phyloP scores from a whole-genome alignment of 2,888 invertebrate species.

The Tolmerus cingulatus region DNA sequence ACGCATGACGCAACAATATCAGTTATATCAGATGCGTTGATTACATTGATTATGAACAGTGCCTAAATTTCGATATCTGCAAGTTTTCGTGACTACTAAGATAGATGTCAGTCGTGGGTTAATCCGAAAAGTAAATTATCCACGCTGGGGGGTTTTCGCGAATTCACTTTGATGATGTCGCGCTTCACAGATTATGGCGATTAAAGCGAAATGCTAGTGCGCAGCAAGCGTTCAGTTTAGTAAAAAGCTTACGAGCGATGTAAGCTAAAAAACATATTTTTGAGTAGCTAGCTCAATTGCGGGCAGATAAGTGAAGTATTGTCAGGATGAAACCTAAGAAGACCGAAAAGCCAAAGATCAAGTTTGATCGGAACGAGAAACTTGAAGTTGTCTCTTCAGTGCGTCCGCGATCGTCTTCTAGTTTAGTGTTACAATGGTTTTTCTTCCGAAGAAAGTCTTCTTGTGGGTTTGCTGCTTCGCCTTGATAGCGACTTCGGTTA shows the following conservation, averaged over 20 bases:
- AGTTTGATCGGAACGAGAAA: not conserved
- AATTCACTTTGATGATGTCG: not conserved
- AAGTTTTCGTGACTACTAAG: not conserved
- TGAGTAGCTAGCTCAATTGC: not conserved
- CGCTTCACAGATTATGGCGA: not conserved
- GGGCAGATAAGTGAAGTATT: not conserved
- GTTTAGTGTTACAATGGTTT: not conserved
- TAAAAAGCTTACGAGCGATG: not conserved
- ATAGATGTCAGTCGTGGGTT: not conserved
- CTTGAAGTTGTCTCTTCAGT: not conserved
- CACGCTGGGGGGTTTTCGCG: not conserved
- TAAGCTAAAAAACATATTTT: not conserved
- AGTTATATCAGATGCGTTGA: not conserved
- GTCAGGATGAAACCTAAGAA: not conserved
- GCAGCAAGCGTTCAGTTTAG: not conserved
- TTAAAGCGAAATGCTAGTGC: not conserved
- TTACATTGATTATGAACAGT: not conserved
- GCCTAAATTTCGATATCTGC: not conserved
- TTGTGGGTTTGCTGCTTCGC: not conserved
- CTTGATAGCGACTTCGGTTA: not conserved
- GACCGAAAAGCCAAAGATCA: not conserved
- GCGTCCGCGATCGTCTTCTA: not conserved
- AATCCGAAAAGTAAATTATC: not conserved
- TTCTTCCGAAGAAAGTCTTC: not conserved
- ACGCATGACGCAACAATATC: not conserved